These are phyloP conservation scores for Ornithoptera priamus DNA, from an alignment of 2,888 invertebrate genomes.

Conservation along the genomic window DNA sequence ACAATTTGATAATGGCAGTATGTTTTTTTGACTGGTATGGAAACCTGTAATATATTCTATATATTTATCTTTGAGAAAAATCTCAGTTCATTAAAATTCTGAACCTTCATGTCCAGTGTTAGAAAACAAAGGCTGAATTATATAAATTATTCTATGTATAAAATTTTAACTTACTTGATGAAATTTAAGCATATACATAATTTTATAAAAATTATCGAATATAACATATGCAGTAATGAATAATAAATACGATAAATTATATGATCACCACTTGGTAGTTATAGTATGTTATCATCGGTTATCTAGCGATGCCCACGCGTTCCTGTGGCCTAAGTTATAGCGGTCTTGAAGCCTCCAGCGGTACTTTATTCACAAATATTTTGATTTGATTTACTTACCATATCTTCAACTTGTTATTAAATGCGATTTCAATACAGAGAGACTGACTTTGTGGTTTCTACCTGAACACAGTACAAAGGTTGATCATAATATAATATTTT, in stretches of 20 bases:
- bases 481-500: no score
- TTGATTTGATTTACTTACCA: constrained; percentile 4
- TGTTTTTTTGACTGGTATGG: neutral
- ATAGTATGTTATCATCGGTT: constrained; percentile 21
- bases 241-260: constrained; percentile 22
- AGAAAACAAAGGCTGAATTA: neutral
- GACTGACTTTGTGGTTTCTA: no score
- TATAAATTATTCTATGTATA: neutral
- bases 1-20: neutral
- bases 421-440: neutral
- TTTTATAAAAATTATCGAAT: neutral
- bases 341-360: constrained; percentile 11
- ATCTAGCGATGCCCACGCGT: constrained; percentile 11
- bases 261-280: constrained; percentile 23
- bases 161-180: neutral
- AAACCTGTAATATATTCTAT: neutral
- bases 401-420: constrained; percentile 18
- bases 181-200: neutral
- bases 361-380: constrained; percentile 20
- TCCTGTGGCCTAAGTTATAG: constrained; percentile 20
- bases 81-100: neutral
- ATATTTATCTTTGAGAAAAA: neutral
- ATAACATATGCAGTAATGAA: neutral
- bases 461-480: no score
- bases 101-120: neutral